Evolutionary conservation across 2,797 vertebrate genomes (phyloP), one percentile per base, ranked within the genome.

Genomic region (Sebastes nivosus): DNA sequence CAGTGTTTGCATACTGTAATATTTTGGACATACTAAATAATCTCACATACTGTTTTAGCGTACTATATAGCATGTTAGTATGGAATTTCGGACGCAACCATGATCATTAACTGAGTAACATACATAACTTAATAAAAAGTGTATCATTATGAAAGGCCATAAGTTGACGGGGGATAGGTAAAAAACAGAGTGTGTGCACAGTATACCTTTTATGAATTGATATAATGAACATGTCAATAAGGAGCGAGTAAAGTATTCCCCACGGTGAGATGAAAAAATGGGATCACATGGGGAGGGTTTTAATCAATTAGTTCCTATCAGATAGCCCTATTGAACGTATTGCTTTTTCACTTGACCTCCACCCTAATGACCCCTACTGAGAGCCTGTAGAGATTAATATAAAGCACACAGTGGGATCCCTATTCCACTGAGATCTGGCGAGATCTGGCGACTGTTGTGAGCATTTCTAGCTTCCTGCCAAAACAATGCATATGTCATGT

Each of bases 331-430:
- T 81, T 77, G 70, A 79, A 32, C 34, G 27, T 79, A 54, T 75
- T 85, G 70, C 27, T 50, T 69, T 84, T 69, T 78, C 59, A 67
- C 67, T 85, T 85, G 71, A 85, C 81, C 80, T 82, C 72, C 24
- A 76, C 34, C 24, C 58, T 29, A 25, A 58, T 65, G 75, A 71
- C 52, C 66, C 76, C 77, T 14, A 67, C 80, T 58, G 71, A 82
- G 77, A 69, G 57, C 72, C 25, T 32, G n/a, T 22, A 67, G 36
- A 50, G 60, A 82, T 81, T 25, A 59, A 68, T 60, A 36, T 46
- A 58, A 88, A 83, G 18, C 27, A 27, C 67, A 66, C 59, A 72
- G 27, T 72, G 42, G 57, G 72, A 77, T 72, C 18, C 67, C 11
- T 64, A 29, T 74, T 79, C 63, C 66, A 67, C 54, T n/a, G 25